Percentiles rank a stretch among this genome's conserved stretches.
These are phyloP conservation scores for Plebejus anna DNA, from an alignment of 2,888 invertebrate species.

Conservation along the genomic window DNA sequence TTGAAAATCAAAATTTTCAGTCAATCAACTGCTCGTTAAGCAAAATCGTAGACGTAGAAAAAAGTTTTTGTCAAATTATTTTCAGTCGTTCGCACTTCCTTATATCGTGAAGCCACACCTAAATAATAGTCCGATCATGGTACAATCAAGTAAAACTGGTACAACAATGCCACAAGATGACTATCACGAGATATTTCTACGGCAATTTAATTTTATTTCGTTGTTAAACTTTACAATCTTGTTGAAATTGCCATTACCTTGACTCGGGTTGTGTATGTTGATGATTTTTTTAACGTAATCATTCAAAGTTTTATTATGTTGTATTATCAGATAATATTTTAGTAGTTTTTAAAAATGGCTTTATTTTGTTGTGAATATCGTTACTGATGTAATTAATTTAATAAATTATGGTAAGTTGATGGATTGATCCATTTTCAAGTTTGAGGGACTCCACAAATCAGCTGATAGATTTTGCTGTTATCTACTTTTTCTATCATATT, in stretches of 20 bases:
- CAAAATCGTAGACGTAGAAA: not conserved
- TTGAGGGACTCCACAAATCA: not conserved
- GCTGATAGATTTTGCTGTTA: not conserved
- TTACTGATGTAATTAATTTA: too few relatives aligned
- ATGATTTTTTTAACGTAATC: constrained; percentile 31
- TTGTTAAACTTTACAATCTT: constrained; percentile 55
- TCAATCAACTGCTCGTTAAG: not conserved
- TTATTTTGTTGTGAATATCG: not conserved
- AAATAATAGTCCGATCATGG: constrained; percentile 35
- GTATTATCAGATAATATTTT: not conserved
- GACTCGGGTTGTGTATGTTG: not conserved
- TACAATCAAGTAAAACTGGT: constrained; percentile 53
- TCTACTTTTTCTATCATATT: not conserved
- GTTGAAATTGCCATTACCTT: constrained; percentile 44
- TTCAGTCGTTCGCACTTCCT: not conserved
- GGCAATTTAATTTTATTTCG: constrained; percentile 51
- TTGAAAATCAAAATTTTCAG: too few relatives aligned
- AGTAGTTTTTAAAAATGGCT: not conserved
- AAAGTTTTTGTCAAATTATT: not conserved
- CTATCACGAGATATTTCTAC: constrained; percentile 55
- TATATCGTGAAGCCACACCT: constrained; percentile 32
- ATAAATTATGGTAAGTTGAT: too few relatives aligned
- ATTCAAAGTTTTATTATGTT: not conserved
- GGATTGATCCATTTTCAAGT: too few relatives aligned
- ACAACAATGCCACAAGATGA: constrained; percentile 57